Evolutionary conservation across 2,113 vertebrate genomes (phyloP).

Genomic region (Microcebus ravelobensis): DNA sequence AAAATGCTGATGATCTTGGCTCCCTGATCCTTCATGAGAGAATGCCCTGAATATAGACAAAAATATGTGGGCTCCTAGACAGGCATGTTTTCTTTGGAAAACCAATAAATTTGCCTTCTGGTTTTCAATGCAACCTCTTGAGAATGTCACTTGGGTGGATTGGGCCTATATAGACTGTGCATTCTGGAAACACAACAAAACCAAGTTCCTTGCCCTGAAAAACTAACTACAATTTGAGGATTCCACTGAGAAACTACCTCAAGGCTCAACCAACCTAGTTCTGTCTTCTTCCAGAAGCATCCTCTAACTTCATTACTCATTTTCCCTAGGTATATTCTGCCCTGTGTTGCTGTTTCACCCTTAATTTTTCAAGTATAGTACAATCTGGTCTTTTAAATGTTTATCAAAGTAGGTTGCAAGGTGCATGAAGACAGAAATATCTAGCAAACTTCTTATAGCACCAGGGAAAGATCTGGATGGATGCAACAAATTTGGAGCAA

Average conservation of each 20-base stretch:
- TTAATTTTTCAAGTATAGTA: background rate
- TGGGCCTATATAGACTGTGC: background rate
- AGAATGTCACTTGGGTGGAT: background rate
- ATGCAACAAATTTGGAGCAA: background rate
- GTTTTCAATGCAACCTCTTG: background rate
- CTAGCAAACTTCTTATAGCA: background rate
- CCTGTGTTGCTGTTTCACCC: background rate
- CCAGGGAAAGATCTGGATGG: background rate
- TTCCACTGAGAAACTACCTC: background rate
- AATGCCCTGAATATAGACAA: background rate
- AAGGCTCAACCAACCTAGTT: background rate
- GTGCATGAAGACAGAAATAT: background rate
- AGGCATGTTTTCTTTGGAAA: background rate
- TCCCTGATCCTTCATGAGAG: background rate
- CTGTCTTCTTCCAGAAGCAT: background rate
- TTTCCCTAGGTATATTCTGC: background rate
- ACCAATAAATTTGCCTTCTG: background rate
- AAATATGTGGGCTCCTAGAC: background rate
- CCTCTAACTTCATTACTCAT: background rate
- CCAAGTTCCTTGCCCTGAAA: background rate
- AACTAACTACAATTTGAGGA: background rate
- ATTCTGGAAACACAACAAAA: slow-evolving; percentile 6
- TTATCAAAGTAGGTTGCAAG: background rate
- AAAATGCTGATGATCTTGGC: background rate
- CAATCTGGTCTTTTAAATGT: background rate